Evolutionary conservation across 2,113 vertebrate genomes (phyloP), one percentile per base, ranked within the genome.

Genomic region (Ornithorhynchus anatinus): DNA sequence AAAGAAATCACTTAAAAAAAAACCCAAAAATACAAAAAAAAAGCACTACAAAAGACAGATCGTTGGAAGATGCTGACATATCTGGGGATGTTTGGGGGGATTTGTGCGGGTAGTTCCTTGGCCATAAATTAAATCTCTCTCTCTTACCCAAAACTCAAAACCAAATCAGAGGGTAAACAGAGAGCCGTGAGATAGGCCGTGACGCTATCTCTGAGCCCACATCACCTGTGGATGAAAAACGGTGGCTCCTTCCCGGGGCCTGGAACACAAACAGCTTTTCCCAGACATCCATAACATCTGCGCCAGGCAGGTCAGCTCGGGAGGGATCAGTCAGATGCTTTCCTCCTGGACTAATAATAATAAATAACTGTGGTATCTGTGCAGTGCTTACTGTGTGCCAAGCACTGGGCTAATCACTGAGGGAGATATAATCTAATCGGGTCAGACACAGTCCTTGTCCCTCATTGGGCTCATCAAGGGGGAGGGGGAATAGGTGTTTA

Each of bases 101-200:
- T 84, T 85, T 85, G 84, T 59, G 75, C 23, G 7, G n/a, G 2
- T 63, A 65, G 76, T 61, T 77, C 25, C 0, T 25, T 7, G 33
- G 57, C 19, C 79, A 77, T 84, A 86, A 86, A 91, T 87, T 86
- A 91, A 89, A 82, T 32, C 80, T 63, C 54, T 38, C 62, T 80
- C 60, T 72, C 39, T 68, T 56, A 53, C 59, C 81, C 70, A 59
- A 69, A 43, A 68, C 75, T 17, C 33, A 42, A 69, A 89, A 77
- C 43, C 64, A 84, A 82, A 75, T 77, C 38, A 23, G 59, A 70
- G 47, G 60, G 42, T 63, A 81, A 88, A 77, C 32, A 78, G 64
- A 22, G 7, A 81, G 47, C 39, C 63, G 56, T 13, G 42, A 25
- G 78, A 73, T 70, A 86, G 69, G 76, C 58, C 68, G 53, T 86